Conservation (phyloP, 2,888 invertebrate species). For the Dasysyrphus albostriatus region DNA sequence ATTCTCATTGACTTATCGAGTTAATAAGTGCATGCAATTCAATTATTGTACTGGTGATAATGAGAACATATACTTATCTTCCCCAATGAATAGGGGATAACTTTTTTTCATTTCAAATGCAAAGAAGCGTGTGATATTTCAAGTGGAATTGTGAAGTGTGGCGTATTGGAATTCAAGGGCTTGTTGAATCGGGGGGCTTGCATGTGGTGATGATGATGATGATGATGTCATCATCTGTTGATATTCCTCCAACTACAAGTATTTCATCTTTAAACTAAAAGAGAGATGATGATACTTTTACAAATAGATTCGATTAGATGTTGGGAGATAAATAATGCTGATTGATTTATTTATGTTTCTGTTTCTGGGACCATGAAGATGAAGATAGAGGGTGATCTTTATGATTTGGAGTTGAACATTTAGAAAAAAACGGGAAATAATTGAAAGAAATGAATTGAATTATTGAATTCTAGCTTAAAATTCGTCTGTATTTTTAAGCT, state of each 20-base stretch:
- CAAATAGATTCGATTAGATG: constrained; percentile 46
- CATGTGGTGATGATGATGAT: constrained; percentile 47
- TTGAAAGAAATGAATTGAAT: no score
- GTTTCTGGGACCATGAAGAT: background rate
- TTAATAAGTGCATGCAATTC: constrained; percentile 42
- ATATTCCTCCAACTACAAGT: background rate
- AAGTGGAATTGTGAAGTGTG: constrained; percentile 55
- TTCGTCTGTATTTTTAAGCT: no score
- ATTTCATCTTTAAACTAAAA: background rate
- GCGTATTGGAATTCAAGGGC: constrained; percentile 55
- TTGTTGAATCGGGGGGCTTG: constrained; percentile 47
- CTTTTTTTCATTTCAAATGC: background rate
- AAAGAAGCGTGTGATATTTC: constrained; percentile 48
- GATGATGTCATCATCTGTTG: constrained; percentile 38
- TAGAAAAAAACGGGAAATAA: no score
- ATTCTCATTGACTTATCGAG: constrained; percentile 50
- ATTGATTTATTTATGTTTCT: constrained; percentile 54
- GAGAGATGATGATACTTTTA: constrained; percentile 14
- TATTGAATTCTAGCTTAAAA: no score
- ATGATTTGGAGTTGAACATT: no score
- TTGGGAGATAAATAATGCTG: constrained; percentile 49
- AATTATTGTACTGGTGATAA: constrained; percentile 54
- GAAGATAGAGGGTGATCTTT: no score
- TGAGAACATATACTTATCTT: background rate
- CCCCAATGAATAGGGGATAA: background rate